Base-by-base conservation (phyloP, 2,797 vertebrate genomes). In the Periparus ater region DNA sequence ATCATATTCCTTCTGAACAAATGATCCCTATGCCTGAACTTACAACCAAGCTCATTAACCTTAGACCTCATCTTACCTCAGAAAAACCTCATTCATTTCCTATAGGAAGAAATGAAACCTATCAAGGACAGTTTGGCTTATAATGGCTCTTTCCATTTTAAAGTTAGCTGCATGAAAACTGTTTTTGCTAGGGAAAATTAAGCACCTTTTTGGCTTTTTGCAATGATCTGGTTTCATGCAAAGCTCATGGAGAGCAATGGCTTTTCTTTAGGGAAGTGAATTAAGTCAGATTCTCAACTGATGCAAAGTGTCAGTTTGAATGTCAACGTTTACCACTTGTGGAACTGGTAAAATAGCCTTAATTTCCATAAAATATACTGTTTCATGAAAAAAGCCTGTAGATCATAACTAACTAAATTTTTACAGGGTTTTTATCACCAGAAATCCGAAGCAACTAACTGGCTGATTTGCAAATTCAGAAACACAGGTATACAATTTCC, bases 41-140 rank as follows among this genome's bases (percentile, higher is more conserved):
- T 90, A 71, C 51, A 88, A 47, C 36, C 29, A 83, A 12, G 27
- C 50, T 83, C 88, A 96, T 89, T 95, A 95, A 47, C 79, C 50
- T 91, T 80, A 87, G 68, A 89, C 87, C 30, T 95, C 57, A 40
- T 58, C 76, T 93, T 92, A 71, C 72, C 42, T 83, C 26, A 21
- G 42, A 92, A 61, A 61, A 89, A 88, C 76, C 45, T 77, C 88
- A 57, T 74, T 88, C 8, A 75, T 91, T 91, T 91, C 68, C 32
- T 67, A 38, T 72, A 65, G 67, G 81, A 89, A 53, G 29, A 42
- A 78, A 14, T 45, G 15, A 77, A 93, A 71, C 58, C 23, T 86
- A 80, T 84, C 54, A 91, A 93, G 75, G 57, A 85, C 25, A 30
- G 8, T 70, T 78, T 14, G 58, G 13, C 32, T 85, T 82, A 38